Conservation (phyloP, 2,797 vertebrate genomes). For the Lepus oiostolus region DNA sequence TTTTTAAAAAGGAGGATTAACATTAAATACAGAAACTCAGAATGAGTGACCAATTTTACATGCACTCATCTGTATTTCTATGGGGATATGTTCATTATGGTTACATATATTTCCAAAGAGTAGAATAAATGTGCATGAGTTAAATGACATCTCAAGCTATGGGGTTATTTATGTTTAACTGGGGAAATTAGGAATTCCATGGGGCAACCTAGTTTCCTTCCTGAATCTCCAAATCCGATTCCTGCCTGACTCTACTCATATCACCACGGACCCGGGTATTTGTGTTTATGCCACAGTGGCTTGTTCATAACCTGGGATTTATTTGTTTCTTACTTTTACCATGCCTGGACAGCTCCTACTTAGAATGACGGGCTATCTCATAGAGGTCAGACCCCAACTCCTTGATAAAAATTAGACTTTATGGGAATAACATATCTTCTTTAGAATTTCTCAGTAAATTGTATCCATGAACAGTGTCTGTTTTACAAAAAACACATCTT, state of each 20-base stretch:
- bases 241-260: neutral
- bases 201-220: neutral
- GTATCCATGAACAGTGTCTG: neutral
- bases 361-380: neutral
- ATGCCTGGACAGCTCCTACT: neutral
- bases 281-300: neutral
- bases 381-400: neutral
- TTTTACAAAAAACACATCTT: neutral
- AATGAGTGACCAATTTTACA: constrained; percentile 57
- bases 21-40: constrained; percentile 69
- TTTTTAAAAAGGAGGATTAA: constrained; percentile 66
- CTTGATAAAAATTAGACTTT: neutral
- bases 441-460: neutral
- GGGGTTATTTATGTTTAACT: neutral
- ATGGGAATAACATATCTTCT: neutral
- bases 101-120: neutral
- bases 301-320: neutral
- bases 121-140: neutral
- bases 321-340: neutral
- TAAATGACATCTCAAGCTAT: neutral
- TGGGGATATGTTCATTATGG: constrained; percentile 37
- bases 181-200: neutral
- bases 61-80: constrained; percentile 31
- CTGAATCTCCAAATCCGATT: neutral
- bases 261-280: neutral